These are phyloP conservation scores for Acanthaster planci DNA, from an alignment of 35 echinoderm and acorn worm species.

Conservation along the genomic window DNA sequence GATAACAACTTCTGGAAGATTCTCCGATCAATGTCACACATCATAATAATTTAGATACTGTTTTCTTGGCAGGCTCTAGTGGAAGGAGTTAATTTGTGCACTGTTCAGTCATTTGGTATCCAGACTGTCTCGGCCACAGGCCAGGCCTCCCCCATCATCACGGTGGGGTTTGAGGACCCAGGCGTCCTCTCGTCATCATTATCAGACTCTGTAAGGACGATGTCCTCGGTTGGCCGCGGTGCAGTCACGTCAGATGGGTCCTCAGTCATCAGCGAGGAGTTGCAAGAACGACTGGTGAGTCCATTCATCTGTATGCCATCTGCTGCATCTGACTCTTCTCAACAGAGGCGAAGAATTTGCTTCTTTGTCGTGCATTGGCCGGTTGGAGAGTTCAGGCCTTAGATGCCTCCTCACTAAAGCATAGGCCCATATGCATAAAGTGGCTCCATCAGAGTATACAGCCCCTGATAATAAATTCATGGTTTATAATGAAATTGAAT, in stretches of 20 bases:
- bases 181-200: constrained; percentile 30
- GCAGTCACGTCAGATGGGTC: constrained; percentile 53
- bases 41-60: too few species aligned
- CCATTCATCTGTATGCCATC: too few species aligned
- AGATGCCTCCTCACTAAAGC: too few species aligned
- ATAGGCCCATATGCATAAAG: too few species aligned
- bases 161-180: constrained; percentile 35
- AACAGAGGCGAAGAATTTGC: too few species aligned
- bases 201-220: constrained; percentile 61
- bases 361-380: too few species aligned
- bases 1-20: not conserved
- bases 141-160: constrained; percentile 46
- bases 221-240: constrained; percentile 56
- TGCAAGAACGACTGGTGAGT: constrained; percentile 77
- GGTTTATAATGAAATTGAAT: too few species aligned
- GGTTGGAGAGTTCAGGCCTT: too few species aligned
- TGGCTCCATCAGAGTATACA: too few species aligned
- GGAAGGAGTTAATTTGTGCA: constrained; percentile 66
- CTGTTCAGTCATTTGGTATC: constrained; percentile 67
- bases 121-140: constrained; percentile 75
- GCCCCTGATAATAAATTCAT: too few species aligned
- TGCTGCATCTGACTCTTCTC: too few species aligned
- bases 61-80: constrained; percentile 67
- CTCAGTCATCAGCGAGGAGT: constrained; percentile 59
- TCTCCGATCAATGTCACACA: not conserved